Evolutionary conservation across 1,140 invertebrate species (phyloP).

Genomic region (Drosophila cardini): DNA sequence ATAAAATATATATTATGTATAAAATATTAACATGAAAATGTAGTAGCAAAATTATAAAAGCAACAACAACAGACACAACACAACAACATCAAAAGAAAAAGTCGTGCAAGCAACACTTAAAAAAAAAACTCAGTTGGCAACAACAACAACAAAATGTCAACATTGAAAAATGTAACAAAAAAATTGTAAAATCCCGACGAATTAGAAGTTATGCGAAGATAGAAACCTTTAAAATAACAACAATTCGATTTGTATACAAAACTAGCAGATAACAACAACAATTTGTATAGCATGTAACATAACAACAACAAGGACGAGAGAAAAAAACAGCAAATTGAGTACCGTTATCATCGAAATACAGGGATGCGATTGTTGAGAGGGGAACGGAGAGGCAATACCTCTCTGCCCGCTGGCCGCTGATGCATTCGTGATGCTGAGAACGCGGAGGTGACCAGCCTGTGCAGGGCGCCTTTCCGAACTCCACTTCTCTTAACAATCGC

Average conservation of each 20-base stretch:
- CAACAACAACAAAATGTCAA: conserved; percentile 47
- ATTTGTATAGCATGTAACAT: conserved; percentile 52
- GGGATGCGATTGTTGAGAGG: background rate
- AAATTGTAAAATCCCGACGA: conserved; percentile 83
- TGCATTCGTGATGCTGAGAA: conserved; percentile 84
- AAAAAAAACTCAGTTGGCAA: conserved; percentile 52
- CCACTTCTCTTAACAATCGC: background rate
- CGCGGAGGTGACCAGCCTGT: conserved; percentile 74
- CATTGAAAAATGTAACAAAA: conserved; percentile 72
- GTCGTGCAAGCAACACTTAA: conserved; percentile 77
- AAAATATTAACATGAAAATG: conserved; percentile 80
- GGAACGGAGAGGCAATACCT: conserved; percentile 20
- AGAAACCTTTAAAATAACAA: conserved; percentile 38
- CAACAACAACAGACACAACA: conserved; percentile 56
- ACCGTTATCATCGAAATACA: background rate
- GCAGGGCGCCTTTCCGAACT: conserved; percentile 28
- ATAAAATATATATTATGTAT: conserved; percentile 84
- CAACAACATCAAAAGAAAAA: conserved; percentile 60
- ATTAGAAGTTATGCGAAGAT: conserved; percentile 75
- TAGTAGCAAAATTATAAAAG: conserved; percentile 83
- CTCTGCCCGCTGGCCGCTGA: conserved; percentile 68
- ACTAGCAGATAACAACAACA: conserved; percentile 65
- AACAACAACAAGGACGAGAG: conserved; percentile 5
- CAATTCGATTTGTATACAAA: conserved; percentile 55
- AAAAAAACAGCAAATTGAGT: background rate